phyloP scores from a whole-genome alignment of 2,113 vertebrate genomes.

The Benitochromis conjunctus region DNA sequence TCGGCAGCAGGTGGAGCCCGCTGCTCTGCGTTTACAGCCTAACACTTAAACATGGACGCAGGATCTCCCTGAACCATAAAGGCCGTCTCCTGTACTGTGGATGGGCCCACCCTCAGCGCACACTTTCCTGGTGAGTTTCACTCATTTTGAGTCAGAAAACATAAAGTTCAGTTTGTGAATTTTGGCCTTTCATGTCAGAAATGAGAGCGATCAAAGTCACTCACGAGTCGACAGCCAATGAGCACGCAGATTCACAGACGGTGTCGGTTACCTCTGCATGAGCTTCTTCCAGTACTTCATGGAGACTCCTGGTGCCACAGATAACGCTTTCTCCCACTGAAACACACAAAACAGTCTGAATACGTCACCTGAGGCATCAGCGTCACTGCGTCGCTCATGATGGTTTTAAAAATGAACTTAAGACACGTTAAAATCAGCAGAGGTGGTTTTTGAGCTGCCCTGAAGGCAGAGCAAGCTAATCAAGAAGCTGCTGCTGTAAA shows the following conservation, averaged over 20 bases:
- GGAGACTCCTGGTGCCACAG: constrained; percentile 94
- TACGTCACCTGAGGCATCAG: neutral
- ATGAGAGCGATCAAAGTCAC: no score
- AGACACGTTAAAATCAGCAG: no score
- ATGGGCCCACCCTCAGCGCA: neutral
- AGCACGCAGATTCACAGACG: neutral
- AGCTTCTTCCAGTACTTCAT: constrained; percentile 97
- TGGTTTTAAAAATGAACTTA: no score
- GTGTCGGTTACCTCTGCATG: constrained; percentile 87
- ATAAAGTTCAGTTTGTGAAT: neutral
- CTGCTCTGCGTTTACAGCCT: neutral
- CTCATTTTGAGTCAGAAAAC: neutral
- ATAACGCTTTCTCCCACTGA: constrained; percentile 97
- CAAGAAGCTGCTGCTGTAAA: no score
- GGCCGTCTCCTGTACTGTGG: neutral
- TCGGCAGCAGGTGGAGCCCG: neutral
- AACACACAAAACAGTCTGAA: neutral
- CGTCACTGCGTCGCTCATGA: neutral
- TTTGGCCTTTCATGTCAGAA: fast-evolving
- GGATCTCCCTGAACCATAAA: neutral
- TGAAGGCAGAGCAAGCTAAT: no score
- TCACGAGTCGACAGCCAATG: no score
- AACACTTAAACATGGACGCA: neutral
- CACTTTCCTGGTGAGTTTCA: neutral
- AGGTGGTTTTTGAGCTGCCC: no score